Percentiles rank a stretch among this genome's conserved stretches.
Conservation (phyloP, 2,888 invertebrate genomes). For the Scelioninae gen. 1 region DNA sequence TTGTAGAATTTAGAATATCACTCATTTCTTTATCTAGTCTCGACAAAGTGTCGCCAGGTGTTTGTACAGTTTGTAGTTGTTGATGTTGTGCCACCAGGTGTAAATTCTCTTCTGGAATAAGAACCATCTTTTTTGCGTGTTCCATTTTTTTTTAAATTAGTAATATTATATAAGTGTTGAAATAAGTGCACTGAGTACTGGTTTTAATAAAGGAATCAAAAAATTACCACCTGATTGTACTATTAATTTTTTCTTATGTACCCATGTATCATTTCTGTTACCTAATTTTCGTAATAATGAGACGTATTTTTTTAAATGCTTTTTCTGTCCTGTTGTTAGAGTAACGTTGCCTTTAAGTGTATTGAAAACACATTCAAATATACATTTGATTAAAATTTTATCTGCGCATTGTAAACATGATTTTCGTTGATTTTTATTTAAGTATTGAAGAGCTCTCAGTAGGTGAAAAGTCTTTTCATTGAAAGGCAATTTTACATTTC, state of each 20-base stretch:
- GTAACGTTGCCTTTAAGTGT: conserved; percentile 10
- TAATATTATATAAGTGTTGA: no score
- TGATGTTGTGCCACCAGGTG: background rate
- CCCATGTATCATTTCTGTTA: conserved; percentile 3
- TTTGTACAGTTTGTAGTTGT: conserved; percentile 2
- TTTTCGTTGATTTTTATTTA: background rate
- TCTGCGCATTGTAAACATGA: background rate
- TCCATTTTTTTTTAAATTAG: conserved; percentile 1
- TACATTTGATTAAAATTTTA: background rate
- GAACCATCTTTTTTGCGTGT: conserved; percentile 21
- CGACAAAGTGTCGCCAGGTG: conserved; percentile 15
- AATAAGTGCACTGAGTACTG: background rate
- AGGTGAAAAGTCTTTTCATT: background rate
- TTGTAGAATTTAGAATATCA: conserved; percentile 45
- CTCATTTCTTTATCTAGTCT: conserved; percentile 47
- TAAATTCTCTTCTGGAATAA: background rate
- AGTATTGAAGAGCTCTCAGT: background rate
- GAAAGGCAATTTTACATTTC: background rate
- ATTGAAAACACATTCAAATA: conserved; percentile 6
- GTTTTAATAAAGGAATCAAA: background rate
- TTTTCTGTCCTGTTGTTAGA: background rate
- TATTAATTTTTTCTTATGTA: conserved; percentile 10
- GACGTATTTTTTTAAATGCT: background rate
- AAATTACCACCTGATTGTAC: conserved; percentile 12
- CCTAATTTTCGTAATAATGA: background rate